Percentiles rank a stretch among this genome's conserved stretches.
Evolutionary conservation across 1,140 invertebrate genomes (phyloP).

Genomic region (Sitobion miscanthi): DNA sequence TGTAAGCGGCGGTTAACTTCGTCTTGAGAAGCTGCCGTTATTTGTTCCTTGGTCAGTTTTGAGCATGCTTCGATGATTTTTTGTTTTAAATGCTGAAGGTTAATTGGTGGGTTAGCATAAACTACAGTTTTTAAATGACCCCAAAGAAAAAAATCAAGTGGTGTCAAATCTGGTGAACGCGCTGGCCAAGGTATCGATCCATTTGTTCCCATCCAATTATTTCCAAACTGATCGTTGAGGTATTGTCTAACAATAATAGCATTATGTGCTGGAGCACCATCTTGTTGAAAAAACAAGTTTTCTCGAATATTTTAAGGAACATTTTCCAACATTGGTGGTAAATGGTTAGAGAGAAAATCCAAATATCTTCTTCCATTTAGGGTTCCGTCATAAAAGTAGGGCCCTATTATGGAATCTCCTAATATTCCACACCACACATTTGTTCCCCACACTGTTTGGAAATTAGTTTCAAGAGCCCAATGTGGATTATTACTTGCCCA

Average conservation of each 20-base stretch:
- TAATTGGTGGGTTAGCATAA: not conserved
- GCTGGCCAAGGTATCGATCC: slow-evolving; percentile 57
- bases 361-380: slow-evolving; percentile 57
- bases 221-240: no score
- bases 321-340: not conserved
- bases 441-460: slow-evolving; percentile 61
- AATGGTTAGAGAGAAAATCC: not conserved
- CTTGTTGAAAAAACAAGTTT: slow-evolving; percentile 57
- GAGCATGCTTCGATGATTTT: no score
- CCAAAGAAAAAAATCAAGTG: not conserved
- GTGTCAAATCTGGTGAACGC: not conserved
- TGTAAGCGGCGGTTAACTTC: no score
- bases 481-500: slow-evolving; percentile 33
- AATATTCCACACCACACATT: slow-evolving; percentile 62
- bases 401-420: slow-evolving; percentile 60
- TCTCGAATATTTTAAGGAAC: not conserved
- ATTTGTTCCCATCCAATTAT: slow-evolving; percentile 43
- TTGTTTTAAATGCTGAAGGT: no score
- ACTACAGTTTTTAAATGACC: no score
- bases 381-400: slow-evolving; percentile 61
- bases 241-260: no score
- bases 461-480: slow-evolving; percentile 46
- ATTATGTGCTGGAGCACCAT: no score
- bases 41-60: no score
- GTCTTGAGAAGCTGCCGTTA: no score